Evolutionary conservation across 1,140 invertebrate species (phyloP), one percentile per base, ranked within the genome.

Genomic region (Samia ricini): DNA sequence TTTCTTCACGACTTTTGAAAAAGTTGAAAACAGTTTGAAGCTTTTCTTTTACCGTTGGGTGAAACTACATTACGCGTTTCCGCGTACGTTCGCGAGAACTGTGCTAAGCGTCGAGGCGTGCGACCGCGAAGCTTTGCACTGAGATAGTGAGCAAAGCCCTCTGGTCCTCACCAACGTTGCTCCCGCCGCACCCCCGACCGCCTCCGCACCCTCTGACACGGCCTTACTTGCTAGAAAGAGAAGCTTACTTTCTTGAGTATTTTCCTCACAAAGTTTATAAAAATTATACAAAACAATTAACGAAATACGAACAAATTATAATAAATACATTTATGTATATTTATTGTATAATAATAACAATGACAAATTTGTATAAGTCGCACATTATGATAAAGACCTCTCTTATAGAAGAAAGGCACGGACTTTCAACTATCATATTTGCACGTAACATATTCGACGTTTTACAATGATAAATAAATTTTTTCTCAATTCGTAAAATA

Each of bases 1-100:
- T 69, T 72, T 81, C 71, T 74, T 76, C 54, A 82, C 69, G 72
- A 83, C 78, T 83, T 84, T 86, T 66, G 71, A 56, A 29, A 79
- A 63, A 76, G 67, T 86, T 80, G 73, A 75, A 66, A 81, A 71
- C 77, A 84, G 79, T 86, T 86, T 83, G 78, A 75, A 33, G 76
- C 68, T 73, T 68, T 83, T 72, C 5, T 64, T 65, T 59, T 56
- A 74, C 69, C 66, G 63, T 79, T 72, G 58, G 64, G 63, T 58
- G 36, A 69, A 66, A 73, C 66, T 75, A 76, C 72, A 75, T 76
- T 63, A 60, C 79, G 69, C 76, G 66, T 60, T 57, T 58, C 52
- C 60, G 69, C 71, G 67, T 21, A 48, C 36, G 55, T 18, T 71
- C 65, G 69, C 68, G 74, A 61, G 48, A 51, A 54, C 63, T 60